A percentile compares a stretch with the other conserved stretches of the same genome.
These are phyloP conservation scores for Argyra leucocephala DNA, from an alignment of 2,888 invertebrate species.

Conservation along the genomic window DNA sequence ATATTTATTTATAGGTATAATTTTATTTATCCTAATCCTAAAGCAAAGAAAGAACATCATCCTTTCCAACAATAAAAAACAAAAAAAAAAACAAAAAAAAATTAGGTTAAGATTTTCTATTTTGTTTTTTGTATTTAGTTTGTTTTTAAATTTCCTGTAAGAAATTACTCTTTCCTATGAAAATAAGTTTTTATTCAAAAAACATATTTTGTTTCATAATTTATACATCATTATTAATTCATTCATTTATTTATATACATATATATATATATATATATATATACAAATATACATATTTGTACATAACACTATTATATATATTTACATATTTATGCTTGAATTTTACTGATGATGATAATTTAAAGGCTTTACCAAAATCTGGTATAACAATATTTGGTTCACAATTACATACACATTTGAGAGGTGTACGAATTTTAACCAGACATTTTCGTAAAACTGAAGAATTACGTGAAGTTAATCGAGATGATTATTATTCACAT, in stretches of 20 bases:
- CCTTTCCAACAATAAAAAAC: neutral
- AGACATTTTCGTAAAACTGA: constrained; percentile 72
- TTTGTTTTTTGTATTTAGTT: neutral
- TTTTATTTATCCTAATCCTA: constrained; percentile 13
- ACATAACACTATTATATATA: no score
- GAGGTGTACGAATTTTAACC: constrained; percentile 75
- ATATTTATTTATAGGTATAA: neutral
- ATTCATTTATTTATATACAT: neutral
- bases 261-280: neutral
- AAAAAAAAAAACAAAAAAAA: neutral
- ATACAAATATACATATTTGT: neutral
- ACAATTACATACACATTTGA: constrained; percentile 93
- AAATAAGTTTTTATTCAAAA: neutral
- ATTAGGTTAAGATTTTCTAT: neutral
- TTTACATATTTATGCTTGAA: neutral
- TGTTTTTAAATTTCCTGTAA: neutral
- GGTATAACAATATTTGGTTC: constrained; percentile 92
- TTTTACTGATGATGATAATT: constrained; percentile 18
- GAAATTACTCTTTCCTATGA: neutral
- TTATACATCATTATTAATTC: neutral
- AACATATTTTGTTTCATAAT: constrained; percentile 2
- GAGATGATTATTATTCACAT: constrained; percentile 91
- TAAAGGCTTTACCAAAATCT: constrained; percentile 62
- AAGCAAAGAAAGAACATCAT: no score
- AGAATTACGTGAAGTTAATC: constrained; percentile 75